Base-by-base conservation (phyloP, 2,888 invertebrate species). In the Hydraecia micacea region DNA sequence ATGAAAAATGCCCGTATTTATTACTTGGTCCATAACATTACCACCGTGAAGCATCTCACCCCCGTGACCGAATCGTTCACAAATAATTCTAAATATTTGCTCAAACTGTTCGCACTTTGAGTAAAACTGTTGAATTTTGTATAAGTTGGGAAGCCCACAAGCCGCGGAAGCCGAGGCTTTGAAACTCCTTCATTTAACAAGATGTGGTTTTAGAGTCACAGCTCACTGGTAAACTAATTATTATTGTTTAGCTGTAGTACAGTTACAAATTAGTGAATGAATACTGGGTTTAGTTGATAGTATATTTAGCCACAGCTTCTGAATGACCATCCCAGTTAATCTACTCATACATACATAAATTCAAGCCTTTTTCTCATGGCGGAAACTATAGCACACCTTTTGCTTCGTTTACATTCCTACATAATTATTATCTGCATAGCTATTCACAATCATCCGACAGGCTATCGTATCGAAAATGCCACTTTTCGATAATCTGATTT, bases 91-190 rank as follows among this genome's bases (percentile, higher is more conserved):
- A 78, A 81, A 86, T 81, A 81, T 80, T 85, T 77, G 70, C 55
- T 15, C 32, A 60, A 85, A 81, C 28, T 75, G 79, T 69, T 73
- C 73, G 62, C 66, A 75, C 49, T 86, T 83, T 81, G 77, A 46
- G 55, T 75, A 84, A 85, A 83, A 79, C 83, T 83, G 78, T 80
- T 87, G 73, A 86, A 84, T 87, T 88, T 88, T 80, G 83, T 81
- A 85, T 85, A 79, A 82, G 74, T 80, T 62, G 63, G 58, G 36
- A 21, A 63, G 67, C 55, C 75, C 75, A 2, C 73, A 80, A 71
- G 70, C 75, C 73, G 69, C 84, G 75, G 28, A 84, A 73, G 75
- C 80, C 42, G 15, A 6, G 62, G 65, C 73, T 74, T 73, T 55
- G 67, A 68, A 81, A 73, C 85, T 85, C 67, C 77, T 80, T 79